A percentile compares a stretch with the other conserved stretches of the same genome.
phyloP scores from a whole-genome alignment of 1,140 invertebrate genomes.

The Drosophila neocordata region DNA sequence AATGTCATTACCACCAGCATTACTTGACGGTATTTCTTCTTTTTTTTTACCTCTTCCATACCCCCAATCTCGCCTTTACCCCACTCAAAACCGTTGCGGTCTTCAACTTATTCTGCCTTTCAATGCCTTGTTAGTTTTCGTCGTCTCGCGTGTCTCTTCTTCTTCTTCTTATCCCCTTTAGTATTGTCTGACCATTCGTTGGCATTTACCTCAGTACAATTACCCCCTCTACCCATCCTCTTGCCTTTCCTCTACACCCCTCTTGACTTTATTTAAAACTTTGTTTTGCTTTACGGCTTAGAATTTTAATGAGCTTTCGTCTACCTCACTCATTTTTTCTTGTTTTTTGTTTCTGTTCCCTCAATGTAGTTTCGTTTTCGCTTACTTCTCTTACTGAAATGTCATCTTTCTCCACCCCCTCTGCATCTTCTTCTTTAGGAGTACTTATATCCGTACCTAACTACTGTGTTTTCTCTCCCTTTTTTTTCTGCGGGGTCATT shows the following conservation, averaged over 20 bases:
- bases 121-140: slow-evolving; percentile 77
- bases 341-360: slow-evolving; percentile 23
- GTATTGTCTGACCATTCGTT: background rate
- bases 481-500: slow-evolving; percentile 62
- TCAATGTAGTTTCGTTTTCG: slow-evolving; percentile 35
- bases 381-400: slow-evolving; percentile 66
- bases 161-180: background rate
- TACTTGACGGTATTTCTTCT: slow-evolving; percentile 64
- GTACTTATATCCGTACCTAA: background rate
- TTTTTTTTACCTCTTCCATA: slow-evolving; percentile 13
- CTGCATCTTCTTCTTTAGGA: slow-evolving; percentile 22
- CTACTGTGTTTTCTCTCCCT: slow-evolving; percentile 29
- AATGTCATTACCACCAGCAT: slow-evolving; percentile 78
- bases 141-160: slow-evolving; percentile 60
- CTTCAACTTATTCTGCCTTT: slow-evolving; percentile 51
- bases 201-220: too few species aligned
- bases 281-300: slow-evolving; percentile 78
- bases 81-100: slow-evolving; percentile 16
- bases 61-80: background rate
- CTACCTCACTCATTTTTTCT: slow-evolving; percentile 39
- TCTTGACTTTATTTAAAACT: slow-evolving; percentile 75
- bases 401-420: slow-evolving; percentile 63
- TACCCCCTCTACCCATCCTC: too few species aligned
- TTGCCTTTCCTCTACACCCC: background rate
- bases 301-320: slow-evolving; percentile 81